phyloP scores from a whole-genome alignment of 2,888 invertebrate genomes.

The Drosophila multiciliata region DNA sequence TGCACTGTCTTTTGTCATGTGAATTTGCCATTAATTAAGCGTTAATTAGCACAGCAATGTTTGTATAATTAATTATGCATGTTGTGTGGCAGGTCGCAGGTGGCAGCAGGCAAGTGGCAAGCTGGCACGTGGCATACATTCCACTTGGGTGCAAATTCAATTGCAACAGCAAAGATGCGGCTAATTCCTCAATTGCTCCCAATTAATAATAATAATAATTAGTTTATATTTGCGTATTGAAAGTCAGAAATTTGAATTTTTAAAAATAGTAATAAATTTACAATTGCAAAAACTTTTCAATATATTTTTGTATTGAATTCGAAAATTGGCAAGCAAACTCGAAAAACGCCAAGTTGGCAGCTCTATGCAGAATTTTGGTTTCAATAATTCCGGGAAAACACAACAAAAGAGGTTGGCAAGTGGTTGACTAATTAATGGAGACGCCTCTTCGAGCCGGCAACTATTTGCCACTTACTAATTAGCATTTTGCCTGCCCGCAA shows the following conservation, averaged over 20 bases:
- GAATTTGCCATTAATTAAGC: constrained; percentile 70
- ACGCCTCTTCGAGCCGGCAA: constrained; percentile 45
- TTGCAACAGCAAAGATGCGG: constrained; percentile 15
- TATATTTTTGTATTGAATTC: no score
- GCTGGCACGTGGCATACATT: constrained; percentile 14
- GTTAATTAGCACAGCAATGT: constrained; percentile 69
- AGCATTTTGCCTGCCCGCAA: constrained; percentile 68
- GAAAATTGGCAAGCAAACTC: not conserved
- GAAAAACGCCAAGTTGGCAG: constrained; percentile 8
- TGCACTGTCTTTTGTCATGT: constrained; percentile 45
- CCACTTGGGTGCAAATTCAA: constrained; percentile 37
- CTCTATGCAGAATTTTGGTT: no score
- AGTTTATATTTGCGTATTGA: not conserved
- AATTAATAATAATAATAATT: not conserved
- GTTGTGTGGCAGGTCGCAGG: constrained; percentile 19
- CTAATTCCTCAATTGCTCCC: constrained; percentile 10
- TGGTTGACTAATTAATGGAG: constrained; percentile 51
- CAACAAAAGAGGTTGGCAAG: constrained; percentile 9
- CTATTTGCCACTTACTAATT: constrained; percentile 75
- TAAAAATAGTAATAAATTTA: not conserved
- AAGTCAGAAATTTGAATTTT: not conserved
- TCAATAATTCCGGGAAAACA: constrained; percentile 9
- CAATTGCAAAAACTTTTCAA: no score
- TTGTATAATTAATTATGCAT: constrained; percentile 69
- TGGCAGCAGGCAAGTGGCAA: not conserved